These are phyloP conservation scores for Tenodera sinensis DNA, from an alignment of 2,888 invertebrate genomes.

Conservation along the genomic window DNA sequence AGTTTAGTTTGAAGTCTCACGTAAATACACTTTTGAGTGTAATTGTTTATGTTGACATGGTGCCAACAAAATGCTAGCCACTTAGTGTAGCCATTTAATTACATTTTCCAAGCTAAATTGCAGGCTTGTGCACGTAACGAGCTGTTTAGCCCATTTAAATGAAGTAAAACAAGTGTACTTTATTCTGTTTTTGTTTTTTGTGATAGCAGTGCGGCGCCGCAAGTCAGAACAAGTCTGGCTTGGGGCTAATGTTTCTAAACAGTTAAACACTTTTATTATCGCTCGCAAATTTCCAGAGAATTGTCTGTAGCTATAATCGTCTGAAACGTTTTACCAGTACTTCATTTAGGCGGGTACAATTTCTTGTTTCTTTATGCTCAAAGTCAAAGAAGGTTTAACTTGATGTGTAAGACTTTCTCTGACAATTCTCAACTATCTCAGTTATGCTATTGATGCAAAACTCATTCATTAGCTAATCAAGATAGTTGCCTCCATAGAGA, in stretches of 20 bases:
- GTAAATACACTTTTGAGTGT: neutral
- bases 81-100: neutral
- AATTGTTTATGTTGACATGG: neutral
- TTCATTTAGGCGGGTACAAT: no score
- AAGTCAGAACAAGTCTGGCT: neutral
- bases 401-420: no score
- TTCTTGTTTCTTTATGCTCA: no score
- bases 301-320: neutral
- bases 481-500: no score
- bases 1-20: neutral
- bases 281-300: neutral
- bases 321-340: no score
- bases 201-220: neutral
- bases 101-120: neutral
- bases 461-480: no score
- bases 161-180: neutral
- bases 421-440: no score
- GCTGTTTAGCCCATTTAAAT: neutral
- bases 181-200: neutral
- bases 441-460: no score
- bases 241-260: neutral
- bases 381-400: no score
- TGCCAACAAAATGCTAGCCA: neutral
- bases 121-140: neutral
- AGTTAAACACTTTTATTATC: neutral